Conservation (phyloP, 2,113 vertebrate species). For the Falcunculus frontatus region DNA sequence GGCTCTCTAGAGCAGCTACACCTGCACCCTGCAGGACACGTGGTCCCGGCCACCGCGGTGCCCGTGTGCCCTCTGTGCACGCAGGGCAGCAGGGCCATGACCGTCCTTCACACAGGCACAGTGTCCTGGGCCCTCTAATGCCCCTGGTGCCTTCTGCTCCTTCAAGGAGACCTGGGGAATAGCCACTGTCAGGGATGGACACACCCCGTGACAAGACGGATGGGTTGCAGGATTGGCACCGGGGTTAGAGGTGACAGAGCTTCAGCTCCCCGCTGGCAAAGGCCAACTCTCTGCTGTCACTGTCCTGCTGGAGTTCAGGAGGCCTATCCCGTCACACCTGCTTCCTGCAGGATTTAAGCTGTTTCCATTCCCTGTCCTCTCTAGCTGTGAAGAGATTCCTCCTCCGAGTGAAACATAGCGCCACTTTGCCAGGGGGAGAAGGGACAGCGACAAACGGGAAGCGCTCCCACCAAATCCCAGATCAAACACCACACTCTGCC, state of each 20-base stretch:
- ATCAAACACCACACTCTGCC: background rate
- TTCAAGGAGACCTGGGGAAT: background rate
- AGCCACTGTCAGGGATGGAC: rapidly evolving
- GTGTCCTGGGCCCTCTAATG: background rate
- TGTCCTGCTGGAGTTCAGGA: background rate
- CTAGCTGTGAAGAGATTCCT: background rate
- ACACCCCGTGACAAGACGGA: rapidly evolving
- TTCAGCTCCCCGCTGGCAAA: background rate
- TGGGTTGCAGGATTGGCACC: rapidly evolving
- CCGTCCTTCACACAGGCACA: background rate
- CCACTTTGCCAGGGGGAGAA: background rate
- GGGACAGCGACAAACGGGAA: conserved; percentile 28
- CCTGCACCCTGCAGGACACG: background rate
- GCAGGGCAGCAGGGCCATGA: rapidly evolving
- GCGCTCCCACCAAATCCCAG: background rate
- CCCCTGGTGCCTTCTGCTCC: background rate
- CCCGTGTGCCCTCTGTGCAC: rapidly evolving
- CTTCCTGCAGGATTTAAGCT: background rate
- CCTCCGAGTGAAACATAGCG: background rate
- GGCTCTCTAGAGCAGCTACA: background rate
- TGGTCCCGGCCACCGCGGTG: rapidly evolving
- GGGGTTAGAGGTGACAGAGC: rapidly evolving
- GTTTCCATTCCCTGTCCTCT: background rate
- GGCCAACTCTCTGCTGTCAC: background rate
- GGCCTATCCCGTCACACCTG: background rate